These are phyloP conservation scores for Cydia pomonella DNA, from an alignment of 1,140 invertebrate genomes.

Conservation along the genomic window DNA sequence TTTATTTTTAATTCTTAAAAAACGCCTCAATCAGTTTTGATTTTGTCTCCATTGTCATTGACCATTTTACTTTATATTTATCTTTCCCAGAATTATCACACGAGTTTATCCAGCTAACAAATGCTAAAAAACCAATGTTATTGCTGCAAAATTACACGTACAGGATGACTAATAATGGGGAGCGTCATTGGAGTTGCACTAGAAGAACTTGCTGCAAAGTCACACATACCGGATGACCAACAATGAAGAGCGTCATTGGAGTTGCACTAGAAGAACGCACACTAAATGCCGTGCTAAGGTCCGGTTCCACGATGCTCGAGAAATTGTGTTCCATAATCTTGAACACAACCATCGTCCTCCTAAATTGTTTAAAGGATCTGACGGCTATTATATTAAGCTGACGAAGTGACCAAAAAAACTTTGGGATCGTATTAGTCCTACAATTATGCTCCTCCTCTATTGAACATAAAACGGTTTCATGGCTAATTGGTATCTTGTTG, in stretches of 20 bases:
- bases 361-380: background rate
- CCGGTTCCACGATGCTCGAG: constrained; percentile 29
- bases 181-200: too few species aligned
- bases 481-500: too few species aligned
- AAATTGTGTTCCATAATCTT: constrained; percentile 34
- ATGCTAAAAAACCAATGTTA: background rate
- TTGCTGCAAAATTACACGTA: background rate
- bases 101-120: background rate
- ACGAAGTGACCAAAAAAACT: too few species aligned
- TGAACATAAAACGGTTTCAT: too few species aligned
- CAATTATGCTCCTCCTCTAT: too few species aligned
- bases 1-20: too few species aligned
- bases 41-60: too few species aligned
- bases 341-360: constrained; percentile 46
- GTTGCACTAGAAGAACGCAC: constrained; percentile 32
- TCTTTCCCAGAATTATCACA: background rate
- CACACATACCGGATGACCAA: background rate
- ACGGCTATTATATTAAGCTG: background rate
- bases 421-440: too few species aligned
- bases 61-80: too few species aligned
- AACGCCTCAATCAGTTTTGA: too few species aligned
- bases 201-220: background rate
- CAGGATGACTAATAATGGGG: too few species aligned
- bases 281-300: constrained; percentile 33
- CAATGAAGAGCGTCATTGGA: constrained; percentile 3